phyloP scores from a whole-genome alignment of 2,888 invertebrate genomes.

The Drosophila nigricruria region DNA sequence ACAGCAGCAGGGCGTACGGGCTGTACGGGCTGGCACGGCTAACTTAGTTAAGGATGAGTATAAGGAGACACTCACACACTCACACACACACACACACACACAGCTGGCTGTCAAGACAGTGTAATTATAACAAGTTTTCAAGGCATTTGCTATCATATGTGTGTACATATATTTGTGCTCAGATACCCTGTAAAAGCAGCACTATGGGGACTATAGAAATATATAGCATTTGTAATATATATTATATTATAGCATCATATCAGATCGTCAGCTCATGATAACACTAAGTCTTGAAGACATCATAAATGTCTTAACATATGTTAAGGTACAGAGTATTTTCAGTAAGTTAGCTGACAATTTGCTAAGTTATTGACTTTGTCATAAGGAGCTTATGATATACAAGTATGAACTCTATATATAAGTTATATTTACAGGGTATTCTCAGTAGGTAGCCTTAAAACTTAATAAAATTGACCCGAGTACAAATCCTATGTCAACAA shows the following conservation, averaged over 20 bases:
- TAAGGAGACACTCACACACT: conserved; percentile 19
- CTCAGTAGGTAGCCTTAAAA: background rate
- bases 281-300: background rate
- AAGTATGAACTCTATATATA: background rate
- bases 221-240: background rate
- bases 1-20: conserved; percentile 3
- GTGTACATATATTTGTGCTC: background rate
- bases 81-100: conserved; percentile 23
- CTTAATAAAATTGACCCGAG: too few species aligned
- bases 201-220: background rate
- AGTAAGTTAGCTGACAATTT: background rate
- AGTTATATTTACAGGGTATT: background rate
- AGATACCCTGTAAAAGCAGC: conserved; percentile 27
- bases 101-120: conserved; percentile 46
- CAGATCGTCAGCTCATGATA: background rate
- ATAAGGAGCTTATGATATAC: too few species aligned
- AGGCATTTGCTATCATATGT: conserved; percentile 56
- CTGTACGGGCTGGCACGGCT: conserved; percentile 15
- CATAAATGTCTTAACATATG: background rate
- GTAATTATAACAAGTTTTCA: conserved; percentile 79
- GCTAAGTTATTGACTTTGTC: background rate
- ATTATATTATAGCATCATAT: too few species aligned
- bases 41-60: conserved; percentile 40
- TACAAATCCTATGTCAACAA: too few species aligned
- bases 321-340: background rate